Conservation (phyloP, 92 coral and sea anemone species). For the Porites divaricata region DNA sequence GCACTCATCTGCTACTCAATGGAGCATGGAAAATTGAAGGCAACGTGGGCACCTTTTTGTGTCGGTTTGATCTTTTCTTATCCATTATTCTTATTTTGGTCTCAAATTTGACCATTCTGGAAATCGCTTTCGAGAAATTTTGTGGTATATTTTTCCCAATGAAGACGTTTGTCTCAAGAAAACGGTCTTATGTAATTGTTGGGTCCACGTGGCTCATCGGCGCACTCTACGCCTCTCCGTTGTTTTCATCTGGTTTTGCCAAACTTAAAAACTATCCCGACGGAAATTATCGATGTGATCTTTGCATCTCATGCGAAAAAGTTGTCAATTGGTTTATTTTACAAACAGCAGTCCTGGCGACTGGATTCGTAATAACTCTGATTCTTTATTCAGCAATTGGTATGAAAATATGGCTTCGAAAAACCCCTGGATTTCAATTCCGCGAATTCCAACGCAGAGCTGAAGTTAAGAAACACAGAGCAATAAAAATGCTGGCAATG, state of each 20-base stretch:
- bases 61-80: slow-evolving; percentile 21
- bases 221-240: slow-evolving; percentile 12
- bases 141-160: slow-evolving; percentile 28
- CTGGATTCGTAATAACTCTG: background rate
- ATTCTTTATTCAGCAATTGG: slow-evolving; percentile 23
- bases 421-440: slow-evolving; percentile 9
- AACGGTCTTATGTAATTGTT: slow-evolving; percentile 16
- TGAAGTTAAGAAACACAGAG: background rate
- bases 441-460: background rate
- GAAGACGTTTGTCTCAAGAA: slow-evolving; percentile 26
- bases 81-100: slow-evolving; percentile 10
- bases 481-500: slow-evolving; percentile 16
- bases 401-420: slow-evolving; percentile 12
- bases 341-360: slow-evolving; percentile 26
- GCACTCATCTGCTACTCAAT: slow-evolving; percentile 1
- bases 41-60: slow-evolving; percentile 6
- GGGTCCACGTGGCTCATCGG: slow-evolving; percentile 33
- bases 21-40: slow-evolving; percentile 30
- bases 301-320: slow-evolving; percentile 13
- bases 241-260: slow-evolving; percentile 19
- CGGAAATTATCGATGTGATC: background rate
- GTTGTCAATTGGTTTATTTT: slow-evolving; percentile 17
- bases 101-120: slow-evolving; percentile 35
- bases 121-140: slow-evolving; percentile 26
- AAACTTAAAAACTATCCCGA: background rate